phyloP scores from a whole-genome alignment of 2,888 invertebrate genomes.

The Nymphalis urticae region DNA sequence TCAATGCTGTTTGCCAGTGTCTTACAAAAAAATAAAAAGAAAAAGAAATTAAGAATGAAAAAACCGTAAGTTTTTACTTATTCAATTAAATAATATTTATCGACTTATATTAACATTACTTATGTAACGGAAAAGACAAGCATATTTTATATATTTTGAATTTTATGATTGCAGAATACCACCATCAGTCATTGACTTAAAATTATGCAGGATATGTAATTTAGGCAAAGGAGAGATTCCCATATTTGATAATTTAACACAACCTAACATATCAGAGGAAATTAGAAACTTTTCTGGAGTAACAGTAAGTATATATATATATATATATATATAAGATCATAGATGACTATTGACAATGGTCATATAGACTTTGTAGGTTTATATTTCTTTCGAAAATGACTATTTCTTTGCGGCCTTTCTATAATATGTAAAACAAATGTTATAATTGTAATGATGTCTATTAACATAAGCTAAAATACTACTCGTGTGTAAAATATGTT shows the following conservation, averaged over 20 bases:
- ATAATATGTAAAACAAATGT: too few species aligned
- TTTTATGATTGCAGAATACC: constrained; percentile 15
- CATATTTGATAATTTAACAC: constrained; percentile 63
- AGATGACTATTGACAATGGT: too few species aligned
- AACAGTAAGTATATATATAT: constrained; percentile 52
- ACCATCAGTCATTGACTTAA: constrained; percentile 24
- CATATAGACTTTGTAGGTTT: too few species aligned
- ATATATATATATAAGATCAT: not conserved
- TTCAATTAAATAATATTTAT: not conserved
- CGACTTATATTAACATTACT: not conserved
- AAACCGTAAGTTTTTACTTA: constrained; percentile 52
- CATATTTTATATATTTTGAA: not conserved
- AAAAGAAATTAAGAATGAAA: constrained; percentile 55
- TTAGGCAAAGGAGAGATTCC: constrained; percentile 61
- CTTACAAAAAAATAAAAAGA: constrained; percentile 60
- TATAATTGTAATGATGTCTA: too few species aligned
- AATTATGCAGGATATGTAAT: constrained; percentile 65
- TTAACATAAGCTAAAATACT: not conserved
- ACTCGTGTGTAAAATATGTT: not conserved
- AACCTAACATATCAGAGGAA: constrained; percentile 66
- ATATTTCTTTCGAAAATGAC: too few species aligned
- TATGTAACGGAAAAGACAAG: not conserved
- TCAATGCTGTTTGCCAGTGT: constrained; percentile 69
- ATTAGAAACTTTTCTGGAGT: constrained; percentile 67
- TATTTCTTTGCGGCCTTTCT: too few species aligned